phyloP scores from a whole-genome alignment of 2,888 invertebrate genomes.

The Hesperia comma region DNA sequence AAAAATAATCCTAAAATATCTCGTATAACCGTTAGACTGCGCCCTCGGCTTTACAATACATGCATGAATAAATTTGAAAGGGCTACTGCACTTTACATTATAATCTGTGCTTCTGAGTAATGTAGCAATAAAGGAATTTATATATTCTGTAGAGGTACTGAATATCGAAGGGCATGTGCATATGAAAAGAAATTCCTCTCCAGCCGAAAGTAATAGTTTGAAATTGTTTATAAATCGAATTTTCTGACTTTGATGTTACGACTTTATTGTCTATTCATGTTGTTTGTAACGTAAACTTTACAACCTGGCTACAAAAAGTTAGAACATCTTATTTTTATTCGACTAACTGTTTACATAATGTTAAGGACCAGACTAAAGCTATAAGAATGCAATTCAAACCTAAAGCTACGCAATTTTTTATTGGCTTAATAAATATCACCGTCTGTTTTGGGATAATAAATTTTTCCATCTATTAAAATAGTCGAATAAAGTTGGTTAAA shows the following conservation, averaged over 20 bases:
- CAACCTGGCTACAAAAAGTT: neutral
- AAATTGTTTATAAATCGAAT: constrained; percentile 3
- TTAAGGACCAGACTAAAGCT: too few relatives aligned
- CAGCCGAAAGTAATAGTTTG: neutral
- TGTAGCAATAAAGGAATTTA: constrained; percentile 7
- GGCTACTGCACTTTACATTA: constrained; percentile 25
- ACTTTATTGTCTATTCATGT: constrained; percentile 5
- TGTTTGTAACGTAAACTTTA: neutral
- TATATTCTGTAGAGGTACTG: neutral
- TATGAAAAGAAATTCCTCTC: constrained; percentile 11
- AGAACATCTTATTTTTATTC: too few relatives aligned
- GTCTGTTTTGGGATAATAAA: too few relatives aligned
- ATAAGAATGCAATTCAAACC: too few relatives aligned
- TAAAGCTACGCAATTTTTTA: too few relatives aligned
- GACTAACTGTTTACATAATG: too few relatives aligned
- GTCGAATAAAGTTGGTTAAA: too few relatives aligned
- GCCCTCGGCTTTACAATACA: constrained; percentile 19
- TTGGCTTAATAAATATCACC: too few relatives aligned
- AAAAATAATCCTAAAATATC: constrained; percentile 25
- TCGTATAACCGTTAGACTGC: constrained; percentile 19
- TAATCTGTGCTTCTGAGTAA: constrained; percentile 20
- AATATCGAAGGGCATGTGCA: neutral
- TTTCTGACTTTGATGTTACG: neutral
- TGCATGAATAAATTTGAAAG: constrained; percentile 25
- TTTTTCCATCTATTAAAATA: too few relatives aligned